Evolutionary conservation across 1,140 invertebrate species (phyloP).

Genomic region (Drosophila quadrilineata): DNA sequence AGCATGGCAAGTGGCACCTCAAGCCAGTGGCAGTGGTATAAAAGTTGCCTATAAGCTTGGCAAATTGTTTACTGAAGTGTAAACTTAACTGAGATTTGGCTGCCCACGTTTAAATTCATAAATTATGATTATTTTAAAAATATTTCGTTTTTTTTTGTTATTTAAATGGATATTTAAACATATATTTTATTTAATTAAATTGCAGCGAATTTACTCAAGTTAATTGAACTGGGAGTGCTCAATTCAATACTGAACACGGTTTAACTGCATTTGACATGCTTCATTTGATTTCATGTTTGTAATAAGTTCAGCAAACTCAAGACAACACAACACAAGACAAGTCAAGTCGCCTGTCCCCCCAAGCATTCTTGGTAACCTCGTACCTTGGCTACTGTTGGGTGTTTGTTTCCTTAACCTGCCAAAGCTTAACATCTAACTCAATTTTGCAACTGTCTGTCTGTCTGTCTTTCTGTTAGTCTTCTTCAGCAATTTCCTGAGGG

Average conservation of each 20-base stretch:
- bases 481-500: constrained; percentile 42
- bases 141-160: too few relatives aligned
- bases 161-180: too few relatives aligned
- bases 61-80: too few relatives aligned
- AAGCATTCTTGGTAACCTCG: neutral
- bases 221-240: constrained; percentile 52
- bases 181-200: too few relatives aligned
- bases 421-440: constrained; percentile 66
- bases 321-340: constrained; percentile 11
- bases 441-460: constrained; percentile 62
- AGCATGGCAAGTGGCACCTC: too few relatives aligned
- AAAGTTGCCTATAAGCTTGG: too few relatives aligned
- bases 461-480: too few relatives aligned
- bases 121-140: too few relatives aligned
- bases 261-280: constrained; percentile 71
- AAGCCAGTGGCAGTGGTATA: too few relatives aligned
- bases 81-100: too few relatives aligned
- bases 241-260: constrained; percentile 61
- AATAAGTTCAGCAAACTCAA: constrained; percentile 63
- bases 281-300: constrained; percentile 72
- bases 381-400: neutral
- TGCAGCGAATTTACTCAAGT: neutral
- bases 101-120: too few relatives aligned
- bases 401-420: constrained; percentile 40
- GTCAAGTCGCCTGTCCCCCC: constrained; percentile 13